A percentile compares a stretch with the other conserved stretches of the same genome.
Evolutionary conservation across 2,888 invertebrate genomes (phyloP).

Genomic region (Eilema depressum): DNA sequence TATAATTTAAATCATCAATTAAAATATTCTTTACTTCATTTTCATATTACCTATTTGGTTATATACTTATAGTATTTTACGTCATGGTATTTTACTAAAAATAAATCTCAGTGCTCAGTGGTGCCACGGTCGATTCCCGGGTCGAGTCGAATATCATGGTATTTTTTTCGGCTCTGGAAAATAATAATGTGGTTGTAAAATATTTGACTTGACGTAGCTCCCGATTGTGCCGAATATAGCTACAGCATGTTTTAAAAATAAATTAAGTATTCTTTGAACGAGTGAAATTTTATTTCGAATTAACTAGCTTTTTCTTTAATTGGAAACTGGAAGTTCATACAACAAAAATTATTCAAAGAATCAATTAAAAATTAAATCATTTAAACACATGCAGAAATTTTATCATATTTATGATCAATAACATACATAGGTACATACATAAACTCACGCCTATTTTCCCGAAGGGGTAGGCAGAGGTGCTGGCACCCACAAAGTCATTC

Average conservation of each 20-base stretch:
- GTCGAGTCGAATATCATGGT: not conserved
- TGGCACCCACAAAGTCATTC: too few species aligned
- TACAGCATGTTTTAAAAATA: not conserved
- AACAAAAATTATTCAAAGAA: not conserved
- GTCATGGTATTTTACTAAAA: not conserved
- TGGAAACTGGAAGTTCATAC: too few species aligned
- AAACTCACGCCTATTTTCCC: too few species aligned
- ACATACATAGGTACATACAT: too few species aligned
- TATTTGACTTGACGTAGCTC: not conserved
- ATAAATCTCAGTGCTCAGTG: not conserved
- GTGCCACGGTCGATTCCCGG: not conserved
- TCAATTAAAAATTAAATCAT: too few species aligned
- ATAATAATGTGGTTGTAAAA: too few species aligned
- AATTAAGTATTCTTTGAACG: not conserved
- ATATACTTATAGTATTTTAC: too few species aligned
- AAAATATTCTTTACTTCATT: too few species aligned
- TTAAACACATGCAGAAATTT: not conserved
- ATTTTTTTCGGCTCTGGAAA: not conserved
- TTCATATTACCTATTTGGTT: too few species aligned
- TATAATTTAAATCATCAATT: too few species aligned
- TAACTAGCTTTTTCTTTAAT: not conserved
- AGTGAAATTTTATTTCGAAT: not conserved
- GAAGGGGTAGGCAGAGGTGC: too few species aligned
- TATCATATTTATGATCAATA: too few species aligned
- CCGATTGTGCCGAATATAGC: not conserved